Evolutionary conservation across 2,797 vertebrate species (phyloP).

Genomic region (Enteromius treurensis): DNA sequence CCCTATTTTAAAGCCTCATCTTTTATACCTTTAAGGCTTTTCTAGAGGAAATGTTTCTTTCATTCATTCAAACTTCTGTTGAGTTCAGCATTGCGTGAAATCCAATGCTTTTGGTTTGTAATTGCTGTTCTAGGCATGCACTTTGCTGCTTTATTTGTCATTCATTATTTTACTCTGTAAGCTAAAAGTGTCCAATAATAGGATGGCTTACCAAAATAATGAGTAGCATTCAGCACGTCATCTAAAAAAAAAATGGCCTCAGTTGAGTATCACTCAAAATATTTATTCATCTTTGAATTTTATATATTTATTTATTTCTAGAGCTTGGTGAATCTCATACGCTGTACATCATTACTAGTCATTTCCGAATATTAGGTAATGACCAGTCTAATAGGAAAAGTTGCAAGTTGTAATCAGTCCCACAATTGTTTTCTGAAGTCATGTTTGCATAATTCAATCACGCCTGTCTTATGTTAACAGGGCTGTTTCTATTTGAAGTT

Average conservation of each 20-base stretch:
- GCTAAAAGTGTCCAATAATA: background rate
- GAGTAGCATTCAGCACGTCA: background rate
- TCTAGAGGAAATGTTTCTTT: background rate
- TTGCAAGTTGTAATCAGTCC: constrained; percentile 13
- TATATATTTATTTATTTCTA: background rate
- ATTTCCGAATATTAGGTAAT: constrained; percentile 22
- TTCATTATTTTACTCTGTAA: background rate
- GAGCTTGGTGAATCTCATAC: background rate
- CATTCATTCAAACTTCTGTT: background rate
- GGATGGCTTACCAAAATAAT: background rate
- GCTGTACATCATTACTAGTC: background rate
- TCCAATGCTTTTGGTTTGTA: background rate
- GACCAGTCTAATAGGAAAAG: constrained; percentile 4
- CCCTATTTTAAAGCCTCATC: background rate
- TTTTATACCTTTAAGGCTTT: background rate
- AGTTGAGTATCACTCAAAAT: background rate
- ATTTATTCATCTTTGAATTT: background rate
- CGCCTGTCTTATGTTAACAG: constrained; percentile 27
- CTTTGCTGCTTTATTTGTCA: background rate
- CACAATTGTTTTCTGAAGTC: constrained; percentile 14
- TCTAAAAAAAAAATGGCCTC: background rate
- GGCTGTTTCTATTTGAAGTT: constrained; percentile 33
- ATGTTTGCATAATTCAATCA: constrained; percentile 26
- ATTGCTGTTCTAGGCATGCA: background rate
- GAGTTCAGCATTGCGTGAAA: background rate